Evolutionary conservation across 2,113 vertebrate genomes (phyloP), one percentile per base, ranked within the genome.

Genomic region (Boulengeromyrus knoepffleri): DNA sequence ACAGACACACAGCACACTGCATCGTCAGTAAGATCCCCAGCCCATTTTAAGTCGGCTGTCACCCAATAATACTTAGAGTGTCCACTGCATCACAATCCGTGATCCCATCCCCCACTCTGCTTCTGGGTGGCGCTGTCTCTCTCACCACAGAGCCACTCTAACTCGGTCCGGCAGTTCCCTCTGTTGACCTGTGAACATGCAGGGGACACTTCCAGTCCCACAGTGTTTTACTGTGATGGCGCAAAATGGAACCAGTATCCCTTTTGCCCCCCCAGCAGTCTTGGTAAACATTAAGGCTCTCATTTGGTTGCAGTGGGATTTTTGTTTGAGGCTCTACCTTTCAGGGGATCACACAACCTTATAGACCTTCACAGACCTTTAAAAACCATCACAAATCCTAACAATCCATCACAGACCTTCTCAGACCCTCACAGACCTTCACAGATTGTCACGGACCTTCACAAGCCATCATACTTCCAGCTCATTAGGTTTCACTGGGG

Each of bases 81-180:
- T 95, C 94, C 90, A 95, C 96, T 95, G 96, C 92, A 95, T 94
- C 70, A 92, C 96, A 95, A 96, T 96, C 95, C 96, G 95, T 90
- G 92, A 87, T 53, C 2, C 66, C n/a, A 3, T 58, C 27, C 70
- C 85, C 91, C 84, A 90, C 17, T 50, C 62, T 66, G 49, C 53
- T 87, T 89, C 85, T 90, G 88, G 70, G 89, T 62, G 39, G 45
- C 15, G 10, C 13, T 80, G 74, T 80, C 74, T 42, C 36, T 80
- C 36, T 42, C 15, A 39, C 6, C 42, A 39, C 80, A 80, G 27
- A 21, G 4, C 5, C 74, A 80, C 1, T 19, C 74, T 80, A 4
- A 1, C 15, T 42, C 13, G 0, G 74, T 24, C 39, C 9, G 6
- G 17, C 21, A 46, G 45, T 46, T 47, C 10, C 8, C 62, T 70